Percentiles rank a stretch among this genome's conserved stretches.
Conservation (phyloP, 2,888 invertebrate genomes). For the Calameuta idolon region DNA sequence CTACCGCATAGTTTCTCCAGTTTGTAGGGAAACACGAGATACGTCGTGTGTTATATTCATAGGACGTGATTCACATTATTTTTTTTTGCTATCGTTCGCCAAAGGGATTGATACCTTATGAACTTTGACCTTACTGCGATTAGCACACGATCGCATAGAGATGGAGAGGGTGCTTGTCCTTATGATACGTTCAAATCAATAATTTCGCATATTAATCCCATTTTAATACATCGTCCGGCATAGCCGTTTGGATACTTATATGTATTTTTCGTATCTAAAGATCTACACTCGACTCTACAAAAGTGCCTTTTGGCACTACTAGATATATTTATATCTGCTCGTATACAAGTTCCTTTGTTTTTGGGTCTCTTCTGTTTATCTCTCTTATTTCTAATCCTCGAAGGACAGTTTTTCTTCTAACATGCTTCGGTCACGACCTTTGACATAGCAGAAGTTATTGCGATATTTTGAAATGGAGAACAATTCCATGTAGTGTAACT, state of each 20-base stretch:
- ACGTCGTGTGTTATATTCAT: too few relatives aligned
- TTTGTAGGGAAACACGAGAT: too few relatives aligned
- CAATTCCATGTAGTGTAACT: not conserved
- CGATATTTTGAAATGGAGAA: not conserved
- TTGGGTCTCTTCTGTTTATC: not conserved
- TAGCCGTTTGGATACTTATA: not conserved
- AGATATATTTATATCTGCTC: too few relatives aligned
- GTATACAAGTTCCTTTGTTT: not conserved
- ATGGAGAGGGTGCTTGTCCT: not conserved
- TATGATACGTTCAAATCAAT: not conserved
- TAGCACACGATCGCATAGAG: not conserved
- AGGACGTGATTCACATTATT: not conserved
- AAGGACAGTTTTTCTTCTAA: not conserved
- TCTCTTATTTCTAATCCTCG: not conserved
- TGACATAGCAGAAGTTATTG: not conserved
- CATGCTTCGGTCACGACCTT: not conserved
- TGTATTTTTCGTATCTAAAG: too few relatives aligned
- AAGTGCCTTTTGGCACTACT: not conserved
- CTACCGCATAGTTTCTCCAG: not conserved
- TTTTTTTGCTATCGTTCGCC: not conserved
- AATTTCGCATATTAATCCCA: not conserved
- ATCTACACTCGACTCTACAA: not conserved
- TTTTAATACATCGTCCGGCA: not conserved
- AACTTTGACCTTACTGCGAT: not conserved
- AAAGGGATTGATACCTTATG: not conserved